phyloP scores from a whole-genome alignment of 2,888 invertebrate genomes.

The Amiota minor region DNA sequence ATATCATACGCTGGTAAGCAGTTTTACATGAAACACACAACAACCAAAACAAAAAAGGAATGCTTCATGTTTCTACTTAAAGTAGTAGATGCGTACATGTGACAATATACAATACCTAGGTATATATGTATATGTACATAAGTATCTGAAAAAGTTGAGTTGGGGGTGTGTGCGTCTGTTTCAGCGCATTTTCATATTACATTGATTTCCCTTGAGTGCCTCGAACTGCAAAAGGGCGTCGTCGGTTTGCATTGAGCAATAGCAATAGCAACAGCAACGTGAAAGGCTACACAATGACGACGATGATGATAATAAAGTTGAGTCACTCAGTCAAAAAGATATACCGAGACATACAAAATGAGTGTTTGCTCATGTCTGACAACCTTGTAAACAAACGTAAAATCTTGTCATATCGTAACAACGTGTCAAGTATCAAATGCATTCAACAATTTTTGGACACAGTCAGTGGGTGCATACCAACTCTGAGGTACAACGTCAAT shows the following conservation, averaged over 20 bases:
- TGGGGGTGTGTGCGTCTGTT: slow-evolving; percentile 9
- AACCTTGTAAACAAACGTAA: slow-evolving; percentile 14
- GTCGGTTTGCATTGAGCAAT: slow-evolving; percentile 27
- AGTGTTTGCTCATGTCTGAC: slow-evolving; percentile 18
- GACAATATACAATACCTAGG: background rate
- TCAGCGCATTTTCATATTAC: slow-evolving; percentile 29
- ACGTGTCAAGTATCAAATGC: background rate
- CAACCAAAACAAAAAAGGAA: slow-evolving; percentile 30
- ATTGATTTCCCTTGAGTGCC: slow-evolving; percentile 39
- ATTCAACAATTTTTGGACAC: background rate
- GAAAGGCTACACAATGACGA: background rate
- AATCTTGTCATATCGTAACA: slow-evolving; percentile 8
- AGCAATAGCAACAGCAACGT: background rate
- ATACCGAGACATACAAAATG: no score
- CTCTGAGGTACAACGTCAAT: no score
- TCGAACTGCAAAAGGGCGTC: slow-evolving; percentile 37
- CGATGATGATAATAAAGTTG: background rate
- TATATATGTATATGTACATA: background rate
- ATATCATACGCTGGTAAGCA: slow-evolving; percentile 25
- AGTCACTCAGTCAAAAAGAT: no score
- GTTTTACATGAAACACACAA: slow-evolving; percentile 32
- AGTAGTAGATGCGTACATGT: background rate
- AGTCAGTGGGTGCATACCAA: no score
- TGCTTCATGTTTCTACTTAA: slow-evolving; percentile 17
- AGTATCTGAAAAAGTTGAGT: background rate